Percentiles rank a stretch among this genome's conserved stretches.
Conservation (phyloP, 2,888 invertebrate genomes). For the Oeneis ivallda region DNA sequence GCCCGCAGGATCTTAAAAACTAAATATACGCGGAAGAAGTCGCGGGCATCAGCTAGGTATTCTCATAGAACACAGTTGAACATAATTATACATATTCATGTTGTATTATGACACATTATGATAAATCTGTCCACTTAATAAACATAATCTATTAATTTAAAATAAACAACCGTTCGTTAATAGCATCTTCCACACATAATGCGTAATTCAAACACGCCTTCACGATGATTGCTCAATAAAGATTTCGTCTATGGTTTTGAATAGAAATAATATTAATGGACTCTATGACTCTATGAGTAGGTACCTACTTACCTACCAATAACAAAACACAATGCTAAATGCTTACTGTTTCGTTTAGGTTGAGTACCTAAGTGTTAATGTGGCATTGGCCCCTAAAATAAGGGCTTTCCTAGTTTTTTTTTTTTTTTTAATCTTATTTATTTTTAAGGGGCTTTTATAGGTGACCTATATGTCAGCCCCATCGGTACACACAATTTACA, state of each 20-base stretch:
- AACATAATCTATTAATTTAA: constrained; percentile 29
- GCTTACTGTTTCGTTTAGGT: no score
- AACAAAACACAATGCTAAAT: no score
- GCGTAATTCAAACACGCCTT: constrained; percentile 11
- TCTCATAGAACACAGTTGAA: not conserved
- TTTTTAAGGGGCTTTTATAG: no score
- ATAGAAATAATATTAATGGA: not conserved
- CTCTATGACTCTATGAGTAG: not conserved
- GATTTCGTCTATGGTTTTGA: constrained; percentile 8
- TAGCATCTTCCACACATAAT: constrained; percentile 12
- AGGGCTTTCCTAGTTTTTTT: no score
- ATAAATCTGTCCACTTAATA: constrained; percentile 32
- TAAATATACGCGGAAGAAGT: no score
- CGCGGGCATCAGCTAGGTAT: no score
- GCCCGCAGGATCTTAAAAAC: not conserved
- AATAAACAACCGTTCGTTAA: constrained; percentile 21
- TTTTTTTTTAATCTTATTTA: no score
- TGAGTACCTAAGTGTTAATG: no score
- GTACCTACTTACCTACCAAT: no score
- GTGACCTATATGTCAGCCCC: no score
- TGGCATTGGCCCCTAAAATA: no score
- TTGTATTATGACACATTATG: constrained; percentile 34
- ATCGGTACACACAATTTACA: no score
- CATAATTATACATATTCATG: constrained; percentile 37
- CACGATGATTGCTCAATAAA: constrained; percentile 17